Evolutionary conservation across 2,797 vertebrate genomes (phyloP).

Genomic region (Simalia tracyae): DNA sequence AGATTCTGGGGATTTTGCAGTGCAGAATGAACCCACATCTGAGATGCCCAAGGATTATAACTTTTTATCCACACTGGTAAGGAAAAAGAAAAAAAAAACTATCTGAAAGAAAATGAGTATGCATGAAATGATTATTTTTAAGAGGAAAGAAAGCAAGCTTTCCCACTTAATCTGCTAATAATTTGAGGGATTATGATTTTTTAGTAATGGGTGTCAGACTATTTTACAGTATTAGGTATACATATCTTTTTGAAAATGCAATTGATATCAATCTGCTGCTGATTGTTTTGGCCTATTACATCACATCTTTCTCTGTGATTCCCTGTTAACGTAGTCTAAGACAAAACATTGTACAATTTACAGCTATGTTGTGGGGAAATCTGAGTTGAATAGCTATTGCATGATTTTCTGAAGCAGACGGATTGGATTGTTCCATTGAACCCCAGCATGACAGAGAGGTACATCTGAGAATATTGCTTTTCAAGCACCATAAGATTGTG

Average conservation of each 20-base stretch:
- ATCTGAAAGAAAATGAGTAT: background rate
- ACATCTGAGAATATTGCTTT: background rate
- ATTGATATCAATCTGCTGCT: accelerated
- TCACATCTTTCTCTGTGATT: background rate
- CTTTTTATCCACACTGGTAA: conserved; percentile 90
- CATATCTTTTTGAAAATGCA: background rate
- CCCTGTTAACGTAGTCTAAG: background rate
- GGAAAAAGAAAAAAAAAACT: conserved; percentile 36
- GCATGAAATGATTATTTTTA: background rate
- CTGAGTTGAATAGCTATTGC: background rate
- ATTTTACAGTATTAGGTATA: background rate
- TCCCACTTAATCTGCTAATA: background rate
- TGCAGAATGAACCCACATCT: conserved; percentile 64
- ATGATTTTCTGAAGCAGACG: background rate
- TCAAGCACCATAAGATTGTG: background rate
- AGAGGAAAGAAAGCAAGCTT: background rate
- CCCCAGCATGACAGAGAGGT: background rate
- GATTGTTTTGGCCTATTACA: background rate
- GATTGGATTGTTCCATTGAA: background rate
- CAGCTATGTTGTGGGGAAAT: background rate
- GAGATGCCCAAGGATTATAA: conserved; percentile 87
- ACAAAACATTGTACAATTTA: background rate
- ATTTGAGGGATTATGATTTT: background rate
- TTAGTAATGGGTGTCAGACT: background rate
- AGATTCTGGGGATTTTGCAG: conserved; percentile 87